phyloP scores from a whole-genome alignment of 1,140 invertebrate genomes.

The Rhagoletis zephyria region DNA sequence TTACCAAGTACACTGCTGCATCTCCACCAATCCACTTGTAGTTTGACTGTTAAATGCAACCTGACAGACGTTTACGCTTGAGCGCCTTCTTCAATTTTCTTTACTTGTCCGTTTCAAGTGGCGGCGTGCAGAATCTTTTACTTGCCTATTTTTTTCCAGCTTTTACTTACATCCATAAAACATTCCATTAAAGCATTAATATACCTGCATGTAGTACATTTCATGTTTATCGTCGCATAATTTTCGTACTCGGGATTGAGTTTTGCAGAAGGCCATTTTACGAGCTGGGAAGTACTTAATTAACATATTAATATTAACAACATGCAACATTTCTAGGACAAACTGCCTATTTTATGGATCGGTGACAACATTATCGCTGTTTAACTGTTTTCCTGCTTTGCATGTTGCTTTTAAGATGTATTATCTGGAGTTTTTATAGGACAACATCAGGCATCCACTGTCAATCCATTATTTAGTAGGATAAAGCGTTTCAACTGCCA shows the following conservation, averaged over 20 bases:
- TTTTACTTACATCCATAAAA: slow-evolving; percentile 9
- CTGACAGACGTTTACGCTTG: slow-evolving; percentile 57
- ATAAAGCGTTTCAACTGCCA: too few relatives aligned
- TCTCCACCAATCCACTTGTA: neutral
- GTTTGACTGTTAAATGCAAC: slow-evolving; percentile 48
- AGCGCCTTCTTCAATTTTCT: slow-evolving; percentile 54
- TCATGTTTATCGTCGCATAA: neutral
- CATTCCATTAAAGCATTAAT: neutral
- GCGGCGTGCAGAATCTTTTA: neutral
- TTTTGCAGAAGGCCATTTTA: slow-evolving; percentile 21
- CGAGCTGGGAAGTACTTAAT: slow-evolving; percentile 28
- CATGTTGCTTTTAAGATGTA: neutral
- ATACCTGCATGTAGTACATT: neutral
- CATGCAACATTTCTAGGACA: neutral
- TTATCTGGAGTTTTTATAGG: too few relatives aligned
- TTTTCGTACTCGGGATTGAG: neutral
- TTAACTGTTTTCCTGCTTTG: neutral
- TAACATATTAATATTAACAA: slow-evolving; percentile 18
- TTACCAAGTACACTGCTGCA: neutral
- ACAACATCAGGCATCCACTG: too few relatives aligned
- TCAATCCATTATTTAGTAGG: too few relatives aligned
- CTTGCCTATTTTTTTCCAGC: neutral
- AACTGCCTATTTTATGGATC: slow-evolving; percentile 21
- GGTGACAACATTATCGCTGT: neutral
- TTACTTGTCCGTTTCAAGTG: slow-evolving; percentile 14